These are phyloP conservation scores for Dermolepida albohirtum DNA, from an alignment of 2,888 invertebrate genomes.

Conservation along the genomic window DNA sequence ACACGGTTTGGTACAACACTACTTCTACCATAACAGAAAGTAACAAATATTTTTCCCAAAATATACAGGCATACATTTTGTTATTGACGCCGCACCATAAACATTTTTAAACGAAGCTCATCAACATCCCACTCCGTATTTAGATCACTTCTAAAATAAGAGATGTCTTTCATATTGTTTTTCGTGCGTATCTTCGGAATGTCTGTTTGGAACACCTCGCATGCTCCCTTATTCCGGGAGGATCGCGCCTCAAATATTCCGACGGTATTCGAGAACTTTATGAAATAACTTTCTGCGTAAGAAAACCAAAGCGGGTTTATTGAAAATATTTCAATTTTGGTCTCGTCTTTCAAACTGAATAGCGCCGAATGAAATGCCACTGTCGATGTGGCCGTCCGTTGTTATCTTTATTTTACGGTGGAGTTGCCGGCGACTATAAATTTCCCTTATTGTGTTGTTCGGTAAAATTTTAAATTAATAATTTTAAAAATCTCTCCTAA, in stretches of 20 bases:
- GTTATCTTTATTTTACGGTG: background rate
- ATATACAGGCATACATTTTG: too few species aligned
- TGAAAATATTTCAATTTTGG: conserved; percentile 22
- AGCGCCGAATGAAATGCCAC: background rate
- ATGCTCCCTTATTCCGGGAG: background rate
- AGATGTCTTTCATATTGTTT: too few species aligned
- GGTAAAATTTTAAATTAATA: conserved; percentile 15
- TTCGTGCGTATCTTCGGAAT: too few species aligned
- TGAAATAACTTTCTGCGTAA: background rate
- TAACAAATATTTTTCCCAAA: too few species aligned
- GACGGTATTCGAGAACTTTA: conserved; percentile 15
- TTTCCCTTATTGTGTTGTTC: background rate
- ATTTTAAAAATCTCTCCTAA: background rate
- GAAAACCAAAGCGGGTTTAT: conserved; percentile 6
- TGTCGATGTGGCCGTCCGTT: background rate
- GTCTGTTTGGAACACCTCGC: too few species aligned
- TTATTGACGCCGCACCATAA: too few species aligned
- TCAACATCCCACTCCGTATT: too few species aligned
- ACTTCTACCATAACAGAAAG: too few species aligned
- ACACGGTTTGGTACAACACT: too few species aligned
- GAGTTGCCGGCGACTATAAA: background rate
- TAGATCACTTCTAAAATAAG: too few species aligned
- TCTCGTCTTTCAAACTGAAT: conserved; percentile 7
- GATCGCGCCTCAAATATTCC: conserved; percentile 12
- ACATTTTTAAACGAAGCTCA: too few species aligned